Evolutionary conservation across 2,888 invertebrate species (phyloP).

Genomic region (Nymphalis polychloros): DNA sequence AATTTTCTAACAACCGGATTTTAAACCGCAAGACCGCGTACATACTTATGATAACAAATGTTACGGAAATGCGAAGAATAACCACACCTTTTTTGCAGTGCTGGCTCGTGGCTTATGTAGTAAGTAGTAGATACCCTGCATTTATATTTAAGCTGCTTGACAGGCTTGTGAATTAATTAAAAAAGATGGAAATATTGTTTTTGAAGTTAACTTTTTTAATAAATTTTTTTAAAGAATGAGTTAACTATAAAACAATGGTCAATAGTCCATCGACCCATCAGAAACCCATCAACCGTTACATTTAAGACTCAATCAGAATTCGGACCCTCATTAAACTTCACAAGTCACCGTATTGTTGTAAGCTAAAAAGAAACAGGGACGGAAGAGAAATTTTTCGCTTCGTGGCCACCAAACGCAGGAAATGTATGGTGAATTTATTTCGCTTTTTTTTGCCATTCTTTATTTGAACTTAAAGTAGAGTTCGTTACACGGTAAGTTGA

Average conservation of each 20-base stretch:
- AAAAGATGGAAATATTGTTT: no score
- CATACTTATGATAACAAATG: no score
- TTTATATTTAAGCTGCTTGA: no score
- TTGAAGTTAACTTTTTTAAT: no score
- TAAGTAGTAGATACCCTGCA: no score
- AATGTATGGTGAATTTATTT: slow-evolving; percentile 18
- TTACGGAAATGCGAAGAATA: no score
- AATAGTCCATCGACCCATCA: neutral
- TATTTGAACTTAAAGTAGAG: slow-evolving; percentile 5
- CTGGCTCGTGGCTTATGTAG: no score
- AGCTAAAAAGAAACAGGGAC: neutral
- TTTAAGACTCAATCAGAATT: slow-evolving; percentile 21
- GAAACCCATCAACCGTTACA: slow-evolving; percentile 16
- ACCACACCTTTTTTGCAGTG: no score
- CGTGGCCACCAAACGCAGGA: slow-evolving; percentile 26
- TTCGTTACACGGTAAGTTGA: neutral
- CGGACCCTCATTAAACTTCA: slow-evolving; percentile 9
- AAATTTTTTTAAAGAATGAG: slow-evolving; percentile 2
- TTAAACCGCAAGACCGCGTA: no score
- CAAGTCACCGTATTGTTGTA: neutral
- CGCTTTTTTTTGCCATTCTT: slow-evolving; percentile 17
- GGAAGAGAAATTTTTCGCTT: slow-evolving; percentile 20
- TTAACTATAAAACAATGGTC: slow-evolving; percentile 15
- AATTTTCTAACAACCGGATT: no score
- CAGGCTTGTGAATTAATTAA: no score